Conservation (phyloP, 2,113 vertebrate genomes). For the Phycodurus eques region DNA sequence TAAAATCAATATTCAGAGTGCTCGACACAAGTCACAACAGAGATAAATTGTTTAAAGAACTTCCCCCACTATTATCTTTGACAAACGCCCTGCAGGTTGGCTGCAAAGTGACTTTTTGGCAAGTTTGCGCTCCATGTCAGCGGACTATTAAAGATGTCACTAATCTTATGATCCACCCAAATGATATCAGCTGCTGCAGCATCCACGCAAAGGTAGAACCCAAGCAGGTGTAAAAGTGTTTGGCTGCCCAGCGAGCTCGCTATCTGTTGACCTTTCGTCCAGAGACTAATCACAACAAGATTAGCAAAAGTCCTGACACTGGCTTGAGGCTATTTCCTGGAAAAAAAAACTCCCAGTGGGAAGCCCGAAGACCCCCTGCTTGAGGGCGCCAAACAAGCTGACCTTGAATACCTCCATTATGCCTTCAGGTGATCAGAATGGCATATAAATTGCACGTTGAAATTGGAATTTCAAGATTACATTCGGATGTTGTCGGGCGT, state of each 20-base stretch:
- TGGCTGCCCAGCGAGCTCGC: conserved; percentile 41
- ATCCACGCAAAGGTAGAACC: conserved; percentile 19
- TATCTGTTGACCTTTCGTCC: conserved; percentile 65
- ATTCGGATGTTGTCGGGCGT: conserved; percentile 22
- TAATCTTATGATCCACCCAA: conserved; percentile 35
- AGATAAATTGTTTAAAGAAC: conserved; percentile 32
- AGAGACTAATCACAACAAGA: conserved; percentile 68
- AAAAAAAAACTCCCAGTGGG: conserved; percentile 9
- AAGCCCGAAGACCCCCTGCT: conserved; percentile 21
- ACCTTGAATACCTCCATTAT: conserved; percentile 44
- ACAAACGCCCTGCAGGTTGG: conserved; percentile 29
- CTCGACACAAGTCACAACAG: conserved; percentile 6
- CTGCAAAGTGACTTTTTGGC: conserved; percentile 44
- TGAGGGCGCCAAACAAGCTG: conserved; percentile 16
- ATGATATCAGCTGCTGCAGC: conserved; percentile 29
- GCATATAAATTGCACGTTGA: conserved; percentile 3
- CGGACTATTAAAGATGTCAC: conserved; percentile 24
- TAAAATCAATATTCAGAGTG: conserved; percentile 37
- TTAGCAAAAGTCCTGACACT: conserved; percentile 52
- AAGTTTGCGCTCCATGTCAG: conserved; percentile 25
- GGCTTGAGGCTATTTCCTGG: conserved; percentile 49
- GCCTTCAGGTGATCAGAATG: conserved; percentile 1
- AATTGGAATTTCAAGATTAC: conserved; percentile 16
- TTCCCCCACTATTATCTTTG: conserved; percentile 45
- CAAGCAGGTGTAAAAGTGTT: conserved; percentile 50